Evolutionary conservation across 92 coral and sea anemone species (phyloP).

Genomic region (Epizoanthus ramosus): DNA sequence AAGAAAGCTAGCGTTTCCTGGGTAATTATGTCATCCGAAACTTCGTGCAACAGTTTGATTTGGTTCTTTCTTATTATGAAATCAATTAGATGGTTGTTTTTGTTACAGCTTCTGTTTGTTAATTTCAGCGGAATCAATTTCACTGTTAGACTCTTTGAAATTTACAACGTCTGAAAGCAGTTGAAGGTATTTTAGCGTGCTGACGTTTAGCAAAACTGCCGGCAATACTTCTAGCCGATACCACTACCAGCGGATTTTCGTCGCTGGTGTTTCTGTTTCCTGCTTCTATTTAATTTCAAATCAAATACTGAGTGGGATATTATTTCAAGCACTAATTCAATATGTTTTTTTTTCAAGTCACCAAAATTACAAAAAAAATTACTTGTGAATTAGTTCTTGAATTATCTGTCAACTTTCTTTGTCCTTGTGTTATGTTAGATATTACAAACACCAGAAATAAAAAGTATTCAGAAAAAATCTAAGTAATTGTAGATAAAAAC

Average conservation of each 20-base stretch:
- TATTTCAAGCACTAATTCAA: slow-evolving; percentile 7
- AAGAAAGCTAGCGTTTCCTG: slow-evolving; percentile 27
- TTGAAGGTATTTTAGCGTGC: background rate
- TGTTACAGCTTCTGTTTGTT: slow-evolving; percentile 22
- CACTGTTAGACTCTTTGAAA: background rate
- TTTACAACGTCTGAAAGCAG: background rate
- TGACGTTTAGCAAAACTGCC: background rate
- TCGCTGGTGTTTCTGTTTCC: slow-evolving; percentile 9
- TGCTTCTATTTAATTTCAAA: slow-evolving; percentile 20
- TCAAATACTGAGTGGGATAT: background rate
- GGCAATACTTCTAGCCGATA: background rate
- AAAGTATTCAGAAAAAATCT: background rate
- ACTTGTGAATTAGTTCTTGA: slow-evolving; percentile 10
- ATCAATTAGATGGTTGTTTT: slow-evolving; percentile 24
- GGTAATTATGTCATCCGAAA: slow-evolving; percentile 39
- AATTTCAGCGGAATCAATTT: slow-evolving; percentile 29
- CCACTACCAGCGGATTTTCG: background rate
- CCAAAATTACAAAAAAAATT: slow-evolving; percentile 9
- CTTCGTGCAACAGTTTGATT: slow-evolving; percentile 37
- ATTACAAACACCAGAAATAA: background rate
- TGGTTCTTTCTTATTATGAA: slow-evolving; percentile 26
- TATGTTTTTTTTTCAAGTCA: slow-evolving; percentile 12
- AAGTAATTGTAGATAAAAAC: slow-evolving; percentile 1
- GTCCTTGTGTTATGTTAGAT: background rate
- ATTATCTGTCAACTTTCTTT: slow-evolving; percentile 1